Evolutionary conservation across 2,888 invertebrate species (phyloP).

Genomic region (Xestia sexstrigata): DNA sequence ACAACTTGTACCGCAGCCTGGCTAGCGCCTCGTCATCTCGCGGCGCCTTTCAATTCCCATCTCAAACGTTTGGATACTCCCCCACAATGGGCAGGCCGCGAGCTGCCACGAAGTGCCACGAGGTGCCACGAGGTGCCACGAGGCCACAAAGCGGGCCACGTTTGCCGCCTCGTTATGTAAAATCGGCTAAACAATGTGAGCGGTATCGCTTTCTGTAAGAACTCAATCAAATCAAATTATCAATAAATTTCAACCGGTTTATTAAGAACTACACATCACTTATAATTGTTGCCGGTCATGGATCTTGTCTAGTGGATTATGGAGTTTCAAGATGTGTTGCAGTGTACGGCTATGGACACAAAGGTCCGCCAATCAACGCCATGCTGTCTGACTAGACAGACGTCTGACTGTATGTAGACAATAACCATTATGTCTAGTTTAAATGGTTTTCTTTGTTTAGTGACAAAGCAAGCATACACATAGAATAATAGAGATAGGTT

Average conservation of each 20-base stretch:
- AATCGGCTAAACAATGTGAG: slow-evolving; percentile 86
- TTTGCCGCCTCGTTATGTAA: slow-evolving; percentile 90
- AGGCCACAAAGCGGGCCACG: slow-evolving; percentile 81
- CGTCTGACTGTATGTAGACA: slow-evolving; percentile 43
- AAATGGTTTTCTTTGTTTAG: slow-evolving; percentile 54
- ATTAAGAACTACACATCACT: slow-evolving; percentile 61
- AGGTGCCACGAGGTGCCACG: slow-evolving; percentile 11
- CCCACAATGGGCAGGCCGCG: slow-evolving; percentile 79
- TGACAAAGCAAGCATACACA: slow-evolving; percentile 37
- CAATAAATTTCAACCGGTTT: slow-evolving; percentile 79
- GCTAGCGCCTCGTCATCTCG: slow-evolving; percentile 87
- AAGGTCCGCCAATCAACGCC: slow-evolving; percentile 70
- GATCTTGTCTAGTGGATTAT: slow-evolving; percentile 62
- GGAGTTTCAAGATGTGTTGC: slow-evolving; percentile 54
- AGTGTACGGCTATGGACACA: slow-evolving; percentile 64
- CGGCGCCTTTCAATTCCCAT: slow-evolving; percentile 89
- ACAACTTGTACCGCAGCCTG: slow-evolving; percentile 63
- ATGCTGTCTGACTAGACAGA: slow-evolving; percentile 61
- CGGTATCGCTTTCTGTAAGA: slow-evolving; percentile 88
- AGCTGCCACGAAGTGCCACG: slow-evolving; percentile 12
- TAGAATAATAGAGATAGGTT: slow-evolving; percentile 22
- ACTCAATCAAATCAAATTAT: slow-evolving; percentile 88
- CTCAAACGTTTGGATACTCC: slow-evolving; percentile 87
- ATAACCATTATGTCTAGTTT: slow-evolving; percentile 48
- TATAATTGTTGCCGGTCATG: slow-evolving; percentile 64